phyloP scores from a whole-genome alignment of 2,113 vertebrate genomes.

The Pteronura brasiliensis region DNA sequence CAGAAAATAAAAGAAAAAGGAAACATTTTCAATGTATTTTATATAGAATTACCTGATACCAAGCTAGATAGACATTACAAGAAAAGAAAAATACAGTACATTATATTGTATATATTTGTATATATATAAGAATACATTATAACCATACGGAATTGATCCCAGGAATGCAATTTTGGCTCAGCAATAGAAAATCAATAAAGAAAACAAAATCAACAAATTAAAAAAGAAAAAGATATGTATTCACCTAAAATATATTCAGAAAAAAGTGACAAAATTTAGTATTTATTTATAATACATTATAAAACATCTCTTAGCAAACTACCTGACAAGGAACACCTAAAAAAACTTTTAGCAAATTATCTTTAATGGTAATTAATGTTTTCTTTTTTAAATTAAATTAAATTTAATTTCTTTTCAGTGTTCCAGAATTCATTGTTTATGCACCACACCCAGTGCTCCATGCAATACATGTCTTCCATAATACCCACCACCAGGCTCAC shows the following conservation, averaged over 20 bases:
- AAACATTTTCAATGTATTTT: background rate
- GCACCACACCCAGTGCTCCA: no score
- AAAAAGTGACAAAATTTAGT: background rate
- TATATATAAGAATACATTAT: background rate
- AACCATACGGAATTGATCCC: background rate
- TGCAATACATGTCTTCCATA: no score
- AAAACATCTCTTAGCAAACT: background rate
- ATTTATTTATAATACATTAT: background rate
- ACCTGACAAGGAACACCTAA: background rate
- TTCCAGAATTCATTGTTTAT: no score
- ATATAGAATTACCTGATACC: background rate
- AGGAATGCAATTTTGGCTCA: background rate
- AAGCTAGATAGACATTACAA: background rate
- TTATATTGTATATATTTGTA: no score
- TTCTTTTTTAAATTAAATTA: background rate
- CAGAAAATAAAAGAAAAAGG: background rate
- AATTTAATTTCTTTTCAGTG: no score
- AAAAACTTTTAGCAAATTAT: background rate
- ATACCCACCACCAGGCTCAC: no score
- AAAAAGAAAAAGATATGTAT: background rate
- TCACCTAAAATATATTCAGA: background rate
- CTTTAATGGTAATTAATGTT: background rate
- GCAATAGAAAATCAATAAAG: background rate
- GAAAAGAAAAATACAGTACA: background rate
- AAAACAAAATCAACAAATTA: background rate